Evolutionary conservation across 2,113 vertebrate species (phyloP).

Genomic region (Madoqua kirkii): DNA sequence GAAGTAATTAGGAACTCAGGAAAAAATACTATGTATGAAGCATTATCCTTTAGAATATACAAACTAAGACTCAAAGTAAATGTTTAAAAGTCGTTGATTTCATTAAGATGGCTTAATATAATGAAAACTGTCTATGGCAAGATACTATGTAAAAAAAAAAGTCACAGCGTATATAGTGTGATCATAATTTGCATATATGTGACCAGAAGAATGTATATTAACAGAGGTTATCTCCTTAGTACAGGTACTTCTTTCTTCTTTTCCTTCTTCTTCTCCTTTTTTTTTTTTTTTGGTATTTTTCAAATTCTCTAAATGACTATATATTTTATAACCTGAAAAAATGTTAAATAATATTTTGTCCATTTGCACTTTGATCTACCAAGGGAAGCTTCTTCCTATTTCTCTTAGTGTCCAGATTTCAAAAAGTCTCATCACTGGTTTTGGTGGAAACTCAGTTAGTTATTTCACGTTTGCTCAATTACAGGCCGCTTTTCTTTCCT

Average conservation of each 20-base stretch:
- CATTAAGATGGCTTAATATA: neutral
- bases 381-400: neutral
- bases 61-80: neutral
- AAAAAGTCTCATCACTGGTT: neutral
- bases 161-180: neutral
- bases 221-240: neutral
- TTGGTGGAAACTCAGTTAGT: neutral
- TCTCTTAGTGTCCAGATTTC: neutral
- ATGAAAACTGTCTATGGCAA: neutral
- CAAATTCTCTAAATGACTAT: neutral
- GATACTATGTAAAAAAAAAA: neutral
- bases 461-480: neutral
- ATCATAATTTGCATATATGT: neutral
- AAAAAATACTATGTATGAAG: neutral
- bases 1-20: neutral
- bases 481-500: neutral
- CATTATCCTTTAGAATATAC: neutral
- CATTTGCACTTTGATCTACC: neutral
- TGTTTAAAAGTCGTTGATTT: neutral
- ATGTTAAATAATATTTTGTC: neutral
- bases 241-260: constrained; percentile 23
- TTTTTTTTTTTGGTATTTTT: neutral
- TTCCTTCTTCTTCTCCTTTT: neutral
- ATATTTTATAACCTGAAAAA: neutral
- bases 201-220: neutral